Percentiles rank a stretch among this genome's conserved stretches.
phyloP scores from a whole-genome alignment of 1,140 invertebrate species.

The Copidosoma floridanum region DNA sequence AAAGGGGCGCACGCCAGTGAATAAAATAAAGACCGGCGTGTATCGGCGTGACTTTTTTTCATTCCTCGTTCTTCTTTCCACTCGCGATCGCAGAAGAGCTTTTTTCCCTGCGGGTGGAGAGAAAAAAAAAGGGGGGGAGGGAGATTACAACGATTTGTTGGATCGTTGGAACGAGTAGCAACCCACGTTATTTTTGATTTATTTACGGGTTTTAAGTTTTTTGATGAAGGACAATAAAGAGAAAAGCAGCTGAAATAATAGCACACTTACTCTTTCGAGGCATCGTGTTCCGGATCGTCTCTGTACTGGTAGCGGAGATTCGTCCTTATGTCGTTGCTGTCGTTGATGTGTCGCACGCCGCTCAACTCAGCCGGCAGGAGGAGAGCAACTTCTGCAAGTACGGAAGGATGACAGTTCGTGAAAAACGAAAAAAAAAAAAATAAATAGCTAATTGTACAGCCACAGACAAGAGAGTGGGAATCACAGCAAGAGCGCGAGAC shows the following conservation, averaged over 20 bases:
- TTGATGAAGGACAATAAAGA: no score
- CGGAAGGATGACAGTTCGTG: conserved; percentile 11
- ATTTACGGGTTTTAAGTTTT: no score
- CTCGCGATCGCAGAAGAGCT: no score
- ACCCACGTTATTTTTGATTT: no score
- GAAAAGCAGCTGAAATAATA: no score
- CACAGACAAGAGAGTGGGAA: not conserved
- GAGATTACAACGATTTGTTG: no score
- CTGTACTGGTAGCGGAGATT: conserved; percentile 73
- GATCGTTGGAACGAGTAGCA: no score
- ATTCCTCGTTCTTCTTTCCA: not conserved
- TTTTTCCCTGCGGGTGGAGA: no score
- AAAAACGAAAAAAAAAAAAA: no score
- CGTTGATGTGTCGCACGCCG: conserved; percentile 67
- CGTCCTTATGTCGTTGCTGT: conserved; percentile 71
- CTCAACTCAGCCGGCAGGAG: conserved; percentile 73
- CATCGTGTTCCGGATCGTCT: conserved; percentile 69
- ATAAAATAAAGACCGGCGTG: conserved; percentile 9
- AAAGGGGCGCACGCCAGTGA: not conserved
- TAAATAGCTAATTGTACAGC: not conserved
- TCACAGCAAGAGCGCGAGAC: no score
- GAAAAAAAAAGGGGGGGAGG: no score
- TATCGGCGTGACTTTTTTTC: not conserved
- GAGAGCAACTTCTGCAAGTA: conserved; percentile 73
- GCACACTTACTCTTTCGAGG: conserved; percentile 80